Evolutionary conservation across 2,797 vertebrate species (phyloP), one percentile per base, ranked within the genome.

Genomic region (Pseudocheirus occidentalis): DNA sequence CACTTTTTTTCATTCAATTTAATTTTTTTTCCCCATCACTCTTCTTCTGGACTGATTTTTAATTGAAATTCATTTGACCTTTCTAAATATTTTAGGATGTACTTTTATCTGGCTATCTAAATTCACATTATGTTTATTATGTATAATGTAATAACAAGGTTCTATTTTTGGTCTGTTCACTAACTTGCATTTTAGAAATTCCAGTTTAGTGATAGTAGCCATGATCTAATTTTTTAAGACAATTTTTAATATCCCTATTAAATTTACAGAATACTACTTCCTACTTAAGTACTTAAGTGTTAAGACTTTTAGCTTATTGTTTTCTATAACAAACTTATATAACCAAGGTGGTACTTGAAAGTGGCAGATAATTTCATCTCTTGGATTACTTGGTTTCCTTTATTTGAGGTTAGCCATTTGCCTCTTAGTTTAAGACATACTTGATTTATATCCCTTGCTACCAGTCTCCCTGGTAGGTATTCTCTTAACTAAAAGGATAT

Each of bases 111-210:
- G 62, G 93, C 46, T 58, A 93, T 55, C 11, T 57, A 16, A 54
- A 62, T 2, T 29, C 24, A 52, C 27, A 58, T 53, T 93, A 40
- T 62, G 59, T 81, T 24, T 81, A 81, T 46, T 81, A 10, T 27
- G 21, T 81, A 10, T 81, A 81, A 46, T 40, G 18, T 46, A 81
- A 46, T 46, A 46, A 81, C 21, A 46, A 21, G 46, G 40, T 81
- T 46, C 40, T 81, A 46, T 81, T 81, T 81, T 81, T 46, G 58
- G 91, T 34, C n/a, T 46, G 95, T 93, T 97, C 16, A 0, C 1
- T 90, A 57, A 50, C 31, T 95, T 91, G 55, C 46, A 95, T 55
- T 95, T 96, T 62, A 95, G n/a, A 95, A 62, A 52, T 87, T 92
- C 94, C 87, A 95, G 58, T 54, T 91, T 91, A 91, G 28, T 16